Evolutionary conservation across 1,140 invertebrate genomes (phyloP).

Genomic region (Battus philenor): DNA sequence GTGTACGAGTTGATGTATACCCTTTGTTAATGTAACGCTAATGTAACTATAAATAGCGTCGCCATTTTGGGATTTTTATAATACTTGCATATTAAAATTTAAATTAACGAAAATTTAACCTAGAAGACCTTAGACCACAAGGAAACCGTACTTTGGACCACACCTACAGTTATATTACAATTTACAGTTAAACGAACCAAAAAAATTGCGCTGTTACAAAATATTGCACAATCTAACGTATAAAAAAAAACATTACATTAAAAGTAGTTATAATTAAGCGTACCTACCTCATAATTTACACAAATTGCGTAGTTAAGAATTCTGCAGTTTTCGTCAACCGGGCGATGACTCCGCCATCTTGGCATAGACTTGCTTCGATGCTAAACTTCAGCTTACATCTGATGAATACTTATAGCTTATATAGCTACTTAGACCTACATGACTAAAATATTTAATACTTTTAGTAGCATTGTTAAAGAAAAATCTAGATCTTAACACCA

Average conservation of each 20-base stretch:
- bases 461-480: background rate
- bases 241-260: conserved; percentile 11
- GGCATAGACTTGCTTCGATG: conserved; percentile 12
- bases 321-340: conserved; percentile 31
- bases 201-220: conserved; percentile 1
- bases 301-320: background rate
- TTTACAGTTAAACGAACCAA: background rate
- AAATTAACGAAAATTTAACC: background rate
- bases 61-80: conserved; percentile 6
- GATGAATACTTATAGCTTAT: no score
- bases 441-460: conserved; percentile 8
- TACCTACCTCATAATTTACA: conserved; percentile 49
- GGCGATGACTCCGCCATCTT: conserved; percentile 58
- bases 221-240: background rate
- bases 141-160: no score
- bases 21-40: no score
- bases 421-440: no score
- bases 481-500: conserved; percentile 27
- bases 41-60: no score
- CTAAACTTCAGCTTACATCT: conserved; percentile 1
- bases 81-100: background rate
- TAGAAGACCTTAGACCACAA: conserved; percentile 10
- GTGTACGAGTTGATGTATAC: no score
- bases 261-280: conserved; percentile 10
- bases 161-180: background rate